Conservation (phyloP, 1,140 invertebrate species). For the Eriocheir sinensis region DNA sequence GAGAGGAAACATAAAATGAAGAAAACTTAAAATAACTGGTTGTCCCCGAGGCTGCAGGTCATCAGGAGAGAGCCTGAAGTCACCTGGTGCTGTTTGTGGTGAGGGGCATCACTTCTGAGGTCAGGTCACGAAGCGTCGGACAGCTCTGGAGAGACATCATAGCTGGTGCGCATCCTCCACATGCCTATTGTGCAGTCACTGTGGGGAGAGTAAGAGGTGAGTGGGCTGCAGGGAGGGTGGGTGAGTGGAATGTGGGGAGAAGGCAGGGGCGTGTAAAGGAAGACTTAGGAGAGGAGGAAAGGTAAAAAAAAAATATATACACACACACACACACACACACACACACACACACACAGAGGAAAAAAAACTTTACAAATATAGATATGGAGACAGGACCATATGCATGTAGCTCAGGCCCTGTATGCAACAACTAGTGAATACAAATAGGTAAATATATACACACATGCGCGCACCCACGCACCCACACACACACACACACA, state of each 20-base stretch:
- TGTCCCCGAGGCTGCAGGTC: not conserved
- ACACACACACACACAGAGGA: not conserved
- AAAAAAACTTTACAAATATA: too few relatives aligned
- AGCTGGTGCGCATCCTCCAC: slow-evolving; percentile 80
- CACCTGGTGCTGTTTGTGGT: not conserved
- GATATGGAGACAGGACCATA: too few relatives aligned
- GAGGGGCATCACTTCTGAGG: too few relatives aligned
- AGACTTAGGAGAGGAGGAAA: not conserved
- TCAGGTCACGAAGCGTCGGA: slow-evolving; percentile 78
- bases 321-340: not conserved
- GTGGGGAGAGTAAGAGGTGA: slow-evolving; percentile 51
- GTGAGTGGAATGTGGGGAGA: not conserved
- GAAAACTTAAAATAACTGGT: not conserved
- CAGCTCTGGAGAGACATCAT: slow-evolving; percentile 80
- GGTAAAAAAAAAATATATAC: not conserved
- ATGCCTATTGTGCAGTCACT: slow-evolving; percentile 81
- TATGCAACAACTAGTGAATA: too few relatives aligned
- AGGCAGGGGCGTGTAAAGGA: too few relatives aligned
- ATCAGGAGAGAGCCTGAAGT: not conserved
- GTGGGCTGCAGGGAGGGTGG: too few relatives aligned
- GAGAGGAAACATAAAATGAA: too few relatives aligned
- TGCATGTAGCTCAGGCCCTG: too few relatives aligned
- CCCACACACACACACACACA: too few relatives aligned
- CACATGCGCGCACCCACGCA: too few relatives aligned
- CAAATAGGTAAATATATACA: too few relatives aligned